These are phyloP conservation scores for Cinclus cinclus DNA, from an alignment of 2,113 vertebrate genomes.

Conservation along the genomic window DNA sequence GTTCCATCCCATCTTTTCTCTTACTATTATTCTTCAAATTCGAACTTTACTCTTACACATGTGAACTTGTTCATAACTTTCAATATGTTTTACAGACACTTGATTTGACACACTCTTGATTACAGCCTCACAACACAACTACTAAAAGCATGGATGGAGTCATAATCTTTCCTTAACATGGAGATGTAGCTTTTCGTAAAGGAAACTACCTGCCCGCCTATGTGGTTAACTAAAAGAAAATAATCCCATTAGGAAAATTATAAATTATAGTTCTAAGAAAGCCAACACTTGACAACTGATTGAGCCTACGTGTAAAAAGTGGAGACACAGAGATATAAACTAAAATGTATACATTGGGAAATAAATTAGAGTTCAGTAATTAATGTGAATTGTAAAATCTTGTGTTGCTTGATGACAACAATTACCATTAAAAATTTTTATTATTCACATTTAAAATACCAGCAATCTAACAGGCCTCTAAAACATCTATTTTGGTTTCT, in stretches of 20 bases:
- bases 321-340: not conserved
- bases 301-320: not conserved
- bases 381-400: constrained; percentile 28
- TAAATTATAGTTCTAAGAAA: not conserved
- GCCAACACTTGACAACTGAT: not conserved
- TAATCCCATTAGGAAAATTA: not conserved
- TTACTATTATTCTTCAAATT: not conserved
- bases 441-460: constrained; percentile 30
- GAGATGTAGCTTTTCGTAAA: not conserved
- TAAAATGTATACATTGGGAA: not conserved
- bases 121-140: not conserved
- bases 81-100: not conserved
- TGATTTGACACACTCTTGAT: not conserved
- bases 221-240: not conserved
- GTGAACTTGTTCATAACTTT: not conserved
- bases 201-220: not conserved
- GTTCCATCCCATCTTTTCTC: not conserved
- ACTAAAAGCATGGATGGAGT: not conserved
- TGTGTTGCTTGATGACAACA: constrained; percentile 8
- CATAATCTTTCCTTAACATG: not conserved
- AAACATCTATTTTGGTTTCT: not conserved
- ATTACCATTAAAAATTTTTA: constrained; percentile 11
- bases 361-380: constrained; percentile 13
- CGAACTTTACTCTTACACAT: not conserved
- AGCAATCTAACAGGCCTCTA: not conserved